Evolutionary conservation across 2,888 invertebrate genomes (phyloP).

Genomic region (Tetanocera ferruginea): DNA sequence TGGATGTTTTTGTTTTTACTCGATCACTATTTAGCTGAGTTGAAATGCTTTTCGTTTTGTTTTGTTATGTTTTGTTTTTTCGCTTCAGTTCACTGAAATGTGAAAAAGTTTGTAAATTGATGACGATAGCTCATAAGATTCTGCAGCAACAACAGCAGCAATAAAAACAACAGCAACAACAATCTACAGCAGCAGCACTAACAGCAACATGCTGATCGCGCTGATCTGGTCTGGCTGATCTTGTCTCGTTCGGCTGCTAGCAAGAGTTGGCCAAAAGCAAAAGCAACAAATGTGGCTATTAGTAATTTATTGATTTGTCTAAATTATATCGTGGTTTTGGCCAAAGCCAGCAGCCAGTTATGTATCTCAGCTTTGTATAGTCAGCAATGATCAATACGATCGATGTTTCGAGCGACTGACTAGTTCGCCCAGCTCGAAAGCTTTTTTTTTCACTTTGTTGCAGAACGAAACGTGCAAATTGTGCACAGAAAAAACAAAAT

Average conservation of each 20-base stretch:
- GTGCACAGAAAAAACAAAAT: not conserved
- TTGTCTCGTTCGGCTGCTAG: not conserved
- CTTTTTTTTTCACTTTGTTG: not conserved
- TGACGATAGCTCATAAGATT: constrained; percentile 23
- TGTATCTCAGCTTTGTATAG: not conserved
- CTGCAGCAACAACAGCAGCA: not conserved
- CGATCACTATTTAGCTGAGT: not conserved
- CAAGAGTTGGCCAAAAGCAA: not conserved
- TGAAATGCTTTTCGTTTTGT: not conserved
- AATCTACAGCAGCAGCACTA: not conserved
- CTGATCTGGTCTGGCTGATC: constrained; percentile 26
- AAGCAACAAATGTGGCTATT: constrained; percentile 22
- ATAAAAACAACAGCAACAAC: not conserved
- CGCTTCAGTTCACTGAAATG: constrained; percentile 12
- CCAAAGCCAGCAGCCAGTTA: not conserved
- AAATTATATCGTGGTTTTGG: constrained; percentile 30
- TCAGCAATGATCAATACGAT: not conserved
- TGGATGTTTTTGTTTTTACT: constrained; percentile 4
- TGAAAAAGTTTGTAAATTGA: constrained; percentile 32
- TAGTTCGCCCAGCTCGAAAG: not conserved
- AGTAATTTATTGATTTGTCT: constrained; percentile 32
- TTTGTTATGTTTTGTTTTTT: not conserved
- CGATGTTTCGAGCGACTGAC: not conserved
- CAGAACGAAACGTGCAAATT: constrained; percentile 25
- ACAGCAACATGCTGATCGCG: not conserved